A percentile compares a stretch with the other conserved stretches of the same genome.
phyloP scores from a whole-genome alignment of 2,797 vertebrate genomes.

The Falco berigora region DNA sequence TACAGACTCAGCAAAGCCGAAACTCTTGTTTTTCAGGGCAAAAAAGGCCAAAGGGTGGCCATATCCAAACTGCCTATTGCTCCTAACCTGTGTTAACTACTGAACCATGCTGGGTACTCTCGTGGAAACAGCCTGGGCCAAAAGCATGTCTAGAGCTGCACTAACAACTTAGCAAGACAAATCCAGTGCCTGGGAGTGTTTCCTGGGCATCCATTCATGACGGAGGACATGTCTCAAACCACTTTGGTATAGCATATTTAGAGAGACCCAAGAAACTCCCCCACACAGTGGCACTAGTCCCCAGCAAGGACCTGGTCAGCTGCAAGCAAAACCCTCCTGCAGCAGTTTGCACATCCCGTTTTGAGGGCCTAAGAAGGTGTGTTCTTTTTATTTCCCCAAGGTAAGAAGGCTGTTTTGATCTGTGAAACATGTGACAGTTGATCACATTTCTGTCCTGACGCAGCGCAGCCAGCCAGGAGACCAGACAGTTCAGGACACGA shows the following conservation, averaged over 20 bases:
- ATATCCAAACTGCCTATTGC: background rate
- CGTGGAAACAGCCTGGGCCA: background rate
- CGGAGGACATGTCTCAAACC: background rate
- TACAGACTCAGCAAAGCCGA: background rate
- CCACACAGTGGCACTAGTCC: background rate
- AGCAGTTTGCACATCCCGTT: background rate
- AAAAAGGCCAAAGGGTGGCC: background rate
- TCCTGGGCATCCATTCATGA: background rate
- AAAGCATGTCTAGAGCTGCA: background rate
- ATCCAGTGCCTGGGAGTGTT: background rate
- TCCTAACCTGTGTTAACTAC: background rate
- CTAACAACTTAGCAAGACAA: background rate
- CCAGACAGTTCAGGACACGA: background rate
- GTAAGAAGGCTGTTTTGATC: background rate
- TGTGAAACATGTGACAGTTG: background rate
- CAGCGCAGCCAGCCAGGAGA: background rate
- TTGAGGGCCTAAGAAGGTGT: background rate
- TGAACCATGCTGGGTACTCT: background rate
- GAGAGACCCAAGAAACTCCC: background rate
- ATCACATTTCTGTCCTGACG: background rate
- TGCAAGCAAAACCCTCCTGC: background rate
- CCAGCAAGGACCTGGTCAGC: background rate
- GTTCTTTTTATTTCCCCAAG: background rate
- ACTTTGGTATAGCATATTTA: background rate
- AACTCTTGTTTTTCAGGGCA: background rate